Evolutionary conservation across 2,797 vertebrate genomes (phyloP), one percentile per base, ranked within the genome.

Genomic region (Fratercula arctica): DNA sequence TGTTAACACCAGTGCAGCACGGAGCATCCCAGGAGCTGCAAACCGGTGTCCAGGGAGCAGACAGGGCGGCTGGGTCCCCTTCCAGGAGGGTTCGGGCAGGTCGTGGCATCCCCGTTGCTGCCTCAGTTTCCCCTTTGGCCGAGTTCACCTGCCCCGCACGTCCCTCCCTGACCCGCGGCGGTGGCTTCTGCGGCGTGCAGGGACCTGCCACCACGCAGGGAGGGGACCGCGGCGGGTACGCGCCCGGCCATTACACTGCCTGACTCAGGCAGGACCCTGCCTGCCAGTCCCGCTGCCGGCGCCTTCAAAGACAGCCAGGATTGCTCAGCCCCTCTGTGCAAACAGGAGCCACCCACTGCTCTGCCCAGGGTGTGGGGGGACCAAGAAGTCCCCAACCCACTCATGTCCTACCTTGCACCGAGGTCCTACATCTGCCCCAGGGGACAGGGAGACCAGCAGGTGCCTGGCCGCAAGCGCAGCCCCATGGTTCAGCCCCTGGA

Each of bases 151-250:
- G 82, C 67, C 89, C 85, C 21, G 13, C 84, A 37, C 6, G 50
- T 87, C 90, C 87, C 96, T 94, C 89, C 92, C 96, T 91, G 35
- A 51, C 86, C 93, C 0, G 13, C 13, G 35, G 9, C 64, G 0
- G 67, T 85, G 89, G 81, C 93, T 87, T 59, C 95, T 81, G 93
- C 3, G 13, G 93, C 97, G 11, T 95, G 98, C 91, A 97, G 92
- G 91, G 96, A 96, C 97, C 97, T 98, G 98, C 46, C 59, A 66
- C 91, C 83, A 37, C 26, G 60, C 95, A 91, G 97, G 97, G 97
- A 97, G 95, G 95, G 17, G 91, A 94, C 95, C 3, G 60, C 9
- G 56, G 57, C 3, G 33, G 96, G 93, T 35, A 50, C 45, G 60
- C 41, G 51, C 96, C 88, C 5, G 54, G 95, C 95, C 94, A 94